These are phyloP conservation scores for Rhinichthys klamathensis DNA, from an alignment of 2,113 vertebrate genomes.

Conservation along the genomic window DNA sequence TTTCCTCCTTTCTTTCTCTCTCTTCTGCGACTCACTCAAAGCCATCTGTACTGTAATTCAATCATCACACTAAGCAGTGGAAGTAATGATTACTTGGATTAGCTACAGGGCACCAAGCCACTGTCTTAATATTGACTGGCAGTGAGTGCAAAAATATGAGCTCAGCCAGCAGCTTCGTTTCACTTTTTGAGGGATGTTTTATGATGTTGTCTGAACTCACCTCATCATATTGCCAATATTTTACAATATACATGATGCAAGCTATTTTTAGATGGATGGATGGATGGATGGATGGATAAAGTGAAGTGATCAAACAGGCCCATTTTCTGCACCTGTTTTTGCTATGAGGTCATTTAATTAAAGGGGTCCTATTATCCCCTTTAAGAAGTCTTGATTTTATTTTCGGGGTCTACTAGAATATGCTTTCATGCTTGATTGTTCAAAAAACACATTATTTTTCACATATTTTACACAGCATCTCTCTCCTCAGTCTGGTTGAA, in stretches of 20 bases:
- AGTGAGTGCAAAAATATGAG: constrained; percentile 39
- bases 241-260: not conserved
- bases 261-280: not conserved
- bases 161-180: not conserved
- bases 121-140: constrained; percentile 55
- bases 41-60: constrained; percentile 68
- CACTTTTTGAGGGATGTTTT: not conserved
- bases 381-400: too few relatives aligned
- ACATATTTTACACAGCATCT: too few relatives aligned
- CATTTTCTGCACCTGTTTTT: too few relatives aligned
- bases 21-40: constrained; percentile 37
- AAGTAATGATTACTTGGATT: constrained; percentile 68
- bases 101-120: constrained; percentile 56
- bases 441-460: too few relatives aligned
- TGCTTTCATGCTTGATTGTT: too few relatives aligned
- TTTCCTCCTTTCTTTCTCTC: constrained; percentile 12
- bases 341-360: too few relatives aligned
- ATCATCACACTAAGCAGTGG: constrained; percentile 65
- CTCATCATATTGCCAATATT: not conserved
- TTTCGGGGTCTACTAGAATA: too few relatives aligned
- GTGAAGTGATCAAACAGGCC: too few relatives aligned
- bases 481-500: too few relatives aligned
- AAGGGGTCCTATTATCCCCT: too few relatives aligned
- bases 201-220: not conserved
- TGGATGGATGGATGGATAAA: too few relatives aligned